These are phyloP conservation scores for Equus przewalskii DNA, from an alignment of 2,113 vertebrate species.

Conservation along the genomic window DNA sequence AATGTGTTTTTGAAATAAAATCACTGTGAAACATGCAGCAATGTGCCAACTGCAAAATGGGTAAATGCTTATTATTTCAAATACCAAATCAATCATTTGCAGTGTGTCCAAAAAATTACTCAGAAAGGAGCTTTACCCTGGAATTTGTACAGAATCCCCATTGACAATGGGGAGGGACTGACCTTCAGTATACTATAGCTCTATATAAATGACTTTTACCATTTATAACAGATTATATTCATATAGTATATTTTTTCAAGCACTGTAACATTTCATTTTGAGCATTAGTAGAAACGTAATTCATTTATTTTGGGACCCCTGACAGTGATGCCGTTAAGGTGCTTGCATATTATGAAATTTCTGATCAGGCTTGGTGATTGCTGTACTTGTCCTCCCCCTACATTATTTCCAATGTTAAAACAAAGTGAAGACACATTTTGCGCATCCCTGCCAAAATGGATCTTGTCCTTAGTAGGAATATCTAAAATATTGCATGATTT, in stretches of 20 bases:
- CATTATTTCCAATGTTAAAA: slow-evolving; percentile 28
- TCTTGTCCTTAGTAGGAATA: not conserved
- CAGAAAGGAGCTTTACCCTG: not conserved
- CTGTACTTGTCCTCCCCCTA: not conserved
- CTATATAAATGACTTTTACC: not conserved
- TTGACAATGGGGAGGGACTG: not conserved
- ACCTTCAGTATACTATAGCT: slow-evolving; percentile 18
- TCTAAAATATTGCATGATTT: slow-evolving; percentile 24
- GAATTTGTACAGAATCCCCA: slow-evolving; percentile 10
- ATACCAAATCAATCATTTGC: not conserved
- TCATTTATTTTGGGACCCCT: not conserved
- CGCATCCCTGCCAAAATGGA: not conserved
- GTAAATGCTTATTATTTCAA: slow-evolving; percentile 60
- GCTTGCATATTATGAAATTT: not conserved
- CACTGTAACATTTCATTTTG: not conserved
- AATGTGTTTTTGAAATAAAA: slow-evolving; percentile 75
- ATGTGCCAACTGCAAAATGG: slow-evolving; percentile 21
- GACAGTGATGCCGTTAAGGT: slow-evolving; percentile 6
- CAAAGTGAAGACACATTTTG: not conserved
- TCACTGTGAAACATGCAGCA: not conserved
- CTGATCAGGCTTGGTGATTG: not conserved
- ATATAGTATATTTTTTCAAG: slow-evolving; percentile 17
- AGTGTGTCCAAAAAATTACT: not conserved
- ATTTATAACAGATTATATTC: slow-evolving; percentile 8
- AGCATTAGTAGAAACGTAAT: not conserved